A percentile compares a stretch with the other conserved stretches of the same genome.
Conservation (phyloP, 2,888 invertebrate species). For the Metopia argyrocephala region DNA sequence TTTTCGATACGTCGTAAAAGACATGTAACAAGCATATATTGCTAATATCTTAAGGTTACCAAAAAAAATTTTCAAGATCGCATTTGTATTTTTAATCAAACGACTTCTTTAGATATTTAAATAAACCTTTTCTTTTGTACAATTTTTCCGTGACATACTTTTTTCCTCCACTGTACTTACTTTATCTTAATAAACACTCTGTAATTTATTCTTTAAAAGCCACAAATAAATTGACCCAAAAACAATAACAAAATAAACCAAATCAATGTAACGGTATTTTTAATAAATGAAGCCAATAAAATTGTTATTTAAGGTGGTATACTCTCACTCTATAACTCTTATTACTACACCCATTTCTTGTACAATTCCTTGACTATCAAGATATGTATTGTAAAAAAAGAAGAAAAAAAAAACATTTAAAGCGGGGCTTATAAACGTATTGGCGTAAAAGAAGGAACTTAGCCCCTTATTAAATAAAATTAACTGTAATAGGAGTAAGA, state of each 20-base stretch:
- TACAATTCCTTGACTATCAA: neutral
- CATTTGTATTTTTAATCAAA: no score
- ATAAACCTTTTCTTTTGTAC: no score
- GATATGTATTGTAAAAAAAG: neutral
- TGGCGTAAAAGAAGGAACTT: neutral
- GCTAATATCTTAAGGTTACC: no score
- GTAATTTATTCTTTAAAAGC: neutral
- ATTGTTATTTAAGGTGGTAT: slow-evolving; percentile 30
- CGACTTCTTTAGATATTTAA: no score
- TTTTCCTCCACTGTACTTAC: no score
- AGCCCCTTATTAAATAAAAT: neutral
- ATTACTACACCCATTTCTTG: neutral
- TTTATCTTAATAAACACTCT: no score
- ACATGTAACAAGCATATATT: no score
- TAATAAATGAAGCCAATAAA: slow-evolving; percentile 36
- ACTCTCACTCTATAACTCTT: neutral
- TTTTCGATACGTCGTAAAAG: no score
- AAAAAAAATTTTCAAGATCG: no score
- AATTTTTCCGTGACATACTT: no score
- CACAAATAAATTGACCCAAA: slow-evolving; percentile 4
- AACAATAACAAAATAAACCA: neutral
- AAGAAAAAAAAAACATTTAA: no score
- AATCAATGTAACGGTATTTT: slow-evolving; percentile 1
- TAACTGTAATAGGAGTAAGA: neutral
- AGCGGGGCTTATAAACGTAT: no score